phyloP scores from a whole-genome alignment of 2,113 vertebrate species.

The Junco hyemalis region DNA sequence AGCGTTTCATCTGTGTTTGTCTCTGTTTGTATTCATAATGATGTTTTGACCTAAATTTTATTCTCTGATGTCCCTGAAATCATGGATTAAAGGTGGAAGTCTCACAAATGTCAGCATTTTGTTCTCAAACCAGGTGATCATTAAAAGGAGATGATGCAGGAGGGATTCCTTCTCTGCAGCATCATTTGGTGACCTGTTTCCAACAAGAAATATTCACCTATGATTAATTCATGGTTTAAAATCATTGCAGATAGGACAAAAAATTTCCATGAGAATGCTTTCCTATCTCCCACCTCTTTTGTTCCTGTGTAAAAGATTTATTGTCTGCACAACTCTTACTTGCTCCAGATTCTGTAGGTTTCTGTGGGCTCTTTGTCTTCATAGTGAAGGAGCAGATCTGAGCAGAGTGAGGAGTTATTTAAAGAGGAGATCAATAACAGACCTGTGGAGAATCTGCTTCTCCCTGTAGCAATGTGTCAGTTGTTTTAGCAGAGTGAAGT shows the following conservation, averaged over 20 bases:
- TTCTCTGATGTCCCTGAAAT: background rate
- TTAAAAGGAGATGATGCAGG: background rate
- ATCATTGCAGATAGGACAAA: background rate
- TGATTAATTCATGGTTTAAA: background rate
- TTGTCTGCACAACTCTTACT: background rate
- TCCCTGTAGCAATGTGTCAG: background rate
- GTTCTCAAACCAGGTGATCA: background rate
- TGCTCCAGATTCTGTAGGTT: background rate
- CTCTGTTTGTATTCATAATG: background rate
- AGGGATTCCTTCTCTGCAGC: background rate
- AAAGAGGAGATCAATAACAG: background rate
- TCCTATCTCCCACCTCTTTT: background rate
- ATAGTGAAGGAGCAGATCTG: background rate
- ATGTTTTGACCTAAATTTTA: background rate
- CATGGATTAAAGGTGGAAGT: background rate
- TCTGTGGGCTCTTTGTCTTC: background rate
- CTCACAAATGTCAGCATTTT: background rate
- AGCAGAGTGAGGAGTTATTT: background rate
- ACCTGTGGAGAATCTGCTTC: background rate
- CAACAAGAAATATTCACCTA: background rate
- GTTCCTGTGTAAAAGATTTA: background rate
- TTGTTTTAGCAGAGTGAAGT: background rate
- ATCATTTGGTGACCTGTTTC: background rate
- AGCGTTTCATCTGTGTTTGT: background rate
- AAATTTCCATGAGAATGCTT: background rate